These are phyloP conservation scores for Hirtodrosophila trivittata DNA, from an alignment of 2,888 invertebrate genomes.

Conservation along the genomic window DNA sequence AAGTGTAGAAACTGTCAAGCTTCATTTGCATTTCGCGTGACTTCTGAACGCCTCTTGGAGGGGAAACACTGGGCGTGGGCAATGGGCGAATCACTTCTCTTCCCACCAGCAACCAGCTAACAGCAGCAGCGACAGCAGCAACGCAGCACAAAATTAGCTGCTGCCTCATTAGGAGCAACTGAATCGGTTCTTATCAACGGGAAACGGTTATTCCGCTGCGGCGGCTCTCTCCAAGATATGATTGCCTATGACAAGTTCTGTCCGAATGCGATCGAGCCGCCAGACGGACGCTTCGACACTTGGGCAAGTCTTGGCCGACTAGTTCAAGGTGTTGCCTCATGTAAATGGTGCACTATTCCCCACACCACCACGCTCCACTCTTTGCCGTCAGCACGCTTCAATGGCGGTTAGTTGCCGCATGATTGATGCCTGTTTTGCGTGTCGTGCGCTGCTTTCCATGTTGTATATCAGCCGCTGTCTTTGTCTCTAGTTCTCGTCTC, in stretches of 20 bases:
- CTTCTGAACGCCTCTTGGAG: slow-evolving; percentile 39
- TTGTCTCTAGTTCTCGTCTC: slow-evolving; percentile 5
- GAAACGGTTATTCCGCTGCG: slow-evolving; percentile 40
- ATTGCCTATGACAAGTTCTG: slow-evolving; percentile 71
- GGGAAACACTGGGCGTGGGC: slow-evolving; percentile 41
- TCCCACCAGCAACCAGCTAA: slow-evolving; percentile 28
- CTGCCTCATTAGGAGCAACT: slow-evolving; percentile 65
- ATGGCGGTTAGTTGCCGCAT: slow-evolving; percentile 70
- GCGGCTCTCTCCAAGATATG: slow-evolving; percentile 50
- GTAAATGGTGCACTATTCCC: slow-evolving; percentile 49
- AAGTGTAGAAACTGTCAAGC: slow-evolving; percentile 50
- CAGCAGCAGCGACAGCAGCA: slow-evolving; percentile 2
- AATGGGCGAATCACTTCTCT: slow-evolving; percentile 42
- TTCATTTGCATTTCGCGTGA: slow-evolving; percentile 76
- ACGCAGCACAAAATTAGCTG: slow-evolving; percentile 60
- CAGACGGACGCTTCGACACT: slow-evolving; percentile 13
- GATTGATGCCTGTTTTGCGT: slow-evolving; percentile 79
- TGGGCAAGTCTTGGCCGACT: slow-evolving; percentile 41
- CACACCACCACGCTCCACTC: slow-evolving; percentile 16
- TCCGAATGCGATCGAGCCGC: slow-evolving; percentile 32
- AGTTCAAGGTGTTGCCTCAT: slow-evolving; percentile 73
- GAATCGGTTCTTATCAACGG: slow-evolving; percentile 54
- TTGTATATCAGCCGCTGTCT: slow-evolving; percentile 25
- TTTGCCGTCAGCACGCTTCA: slow-evolving; percentile 49
- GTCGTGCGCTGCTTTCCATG: slow-evolving; percentile 59